phyloP scores from a whole-genome alignment of 2,797 vertebrate species.

The Poeciliopsis gracilis region DNA sequence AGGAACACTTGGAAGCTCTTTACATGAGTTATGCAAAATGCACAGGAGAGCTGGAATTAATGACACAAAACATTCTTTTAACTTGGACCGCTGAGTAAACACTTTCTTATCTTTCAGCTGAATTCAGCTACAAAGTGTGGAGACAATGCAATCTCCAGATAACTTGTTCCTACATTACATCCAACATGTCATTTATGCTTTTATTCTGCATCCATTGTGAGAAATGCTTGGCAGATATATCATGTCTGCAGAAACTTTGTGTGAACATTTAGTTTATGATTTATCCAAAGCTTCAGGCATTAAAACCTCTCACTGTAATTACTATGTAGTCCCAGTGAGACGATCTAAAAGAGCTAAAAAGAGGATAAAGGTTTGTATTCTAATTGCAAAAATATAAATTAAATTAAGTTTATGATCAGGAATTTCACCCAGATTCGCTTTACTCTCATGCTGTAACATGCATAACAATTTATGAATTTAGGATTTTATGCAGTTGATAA shows the following conservation, averaged over 20 bases:
- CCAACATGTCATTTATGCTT: not conserved
- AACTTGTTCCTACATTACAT: slow-evolving; percentile 18
- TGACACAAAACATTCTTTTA: not conserved
- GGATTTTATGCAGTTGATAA: not conserved
- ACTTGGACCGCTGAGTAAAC: not conserved
- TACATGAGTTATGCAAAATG: not conserved
- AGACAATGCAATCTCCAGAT: not conserved
- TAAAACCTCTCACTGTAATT: slow-evolving; percentile 12
- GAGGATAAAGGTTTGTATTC: not conserved
- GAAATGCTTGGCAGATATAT: not conserved
- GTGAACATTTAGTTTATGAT: slow-evolving; percentile 24
- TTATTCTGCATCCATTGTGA: slow-evolving; percentile 14
- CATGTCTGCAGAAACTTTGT: not conserved
- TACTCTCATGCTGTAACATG: not conserved
- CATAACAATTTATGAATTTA: not conserved
- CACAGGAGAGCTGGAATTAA: not conserved
- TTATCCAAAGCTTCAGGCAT: slow-evolving; percentile 1
- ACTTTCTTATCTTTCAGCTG: not conserved
- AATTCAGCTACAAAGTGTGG: slow-evolving; percentile 28
- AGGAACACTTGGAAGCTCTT: slow-evolving; percentile 1
- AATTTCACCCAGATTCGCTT: not conserved
- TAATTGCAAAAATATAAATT: not conserved
- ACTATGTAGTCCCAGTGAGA: not conserved
- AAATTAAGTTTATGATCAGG: not conserved
- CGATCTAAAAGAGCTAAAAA: slow-evolving; percentile 3